These are phyloP conservation scores for Gobiocypris rarus DNA, from an alignment of 2,113 vertebrate genomes.

Conservation along the genomic window DNA sequence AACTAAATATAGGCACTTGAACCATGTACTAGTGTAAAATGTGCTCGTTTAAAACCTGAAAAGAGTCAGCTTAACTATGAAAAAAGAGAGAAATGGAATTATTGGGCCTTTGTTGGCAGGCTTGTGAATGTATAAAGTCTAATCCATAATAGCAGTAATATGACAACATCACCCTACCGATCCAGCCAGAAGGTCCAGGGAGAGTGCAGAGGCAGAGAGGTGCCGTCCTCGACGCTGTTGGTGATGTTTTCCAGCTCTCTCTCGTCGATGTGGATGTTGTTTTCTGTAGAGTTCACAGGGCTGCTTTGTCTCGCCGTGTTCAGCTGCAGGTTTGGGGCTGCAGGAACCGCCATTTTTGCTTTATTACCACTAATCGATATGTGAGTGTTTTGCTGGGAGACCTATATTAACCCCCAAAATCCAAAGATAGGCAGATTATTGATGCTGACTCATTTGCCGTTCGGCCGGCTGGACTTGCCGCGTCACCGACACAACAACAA, in stretches of 20 bases:
- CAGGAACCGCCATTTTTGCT: slow-evolving; percentile 73
- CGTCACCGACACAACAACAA: slow-evolving; percentile 68
- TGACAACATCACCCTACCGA: slow-evolving; percentile 62
- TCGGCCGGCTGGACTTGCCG: slow-evolving; percentile 60
- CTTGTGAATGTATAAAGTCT: background rate
- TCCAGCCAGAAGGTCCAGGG: slow-evolving; percentile 83
- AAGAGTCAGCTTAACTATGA: background rate
- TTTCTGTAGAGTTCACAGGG: slow-evolving; percentile 67
- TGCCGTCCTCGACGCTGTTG: slow-evolving; percentile 63
- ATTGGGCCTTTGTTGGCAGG: slow-evolving; percentile 15
- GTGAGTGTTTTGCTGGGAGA: background rate
- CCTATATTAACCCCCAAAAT: slow-evolving; percentile 53
- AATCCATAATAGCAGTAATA: background rate
- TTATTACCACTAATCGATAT: background rate
- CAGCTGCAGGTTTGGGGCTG: slow-evolving; percentile 70
- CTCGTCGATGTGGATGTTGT: slow-evolving; percentile 73
- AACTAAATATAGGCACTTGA: background rate
- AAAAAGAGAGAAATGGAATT: background rate
- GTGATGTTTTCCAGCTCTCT: slow-evolving; percentile 70
- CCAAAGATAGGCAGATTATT: slow-evolving; percentile 54
- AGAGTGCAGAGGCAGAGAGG: slow-evolving; percentile 76
- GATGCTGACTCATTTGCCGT: slow-evolving; percentile 73
- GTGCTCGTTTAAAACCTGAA: background rate
- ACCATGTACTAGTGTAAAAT: background rate
- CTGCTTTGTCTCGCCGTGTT: slow-evolving; percentile 66